These are phyloP conservation scores for Corythornis leucogaster DNA, from an alignment of 2,797 vertebrate genomes.

Conservation along the genomic window DNA sequence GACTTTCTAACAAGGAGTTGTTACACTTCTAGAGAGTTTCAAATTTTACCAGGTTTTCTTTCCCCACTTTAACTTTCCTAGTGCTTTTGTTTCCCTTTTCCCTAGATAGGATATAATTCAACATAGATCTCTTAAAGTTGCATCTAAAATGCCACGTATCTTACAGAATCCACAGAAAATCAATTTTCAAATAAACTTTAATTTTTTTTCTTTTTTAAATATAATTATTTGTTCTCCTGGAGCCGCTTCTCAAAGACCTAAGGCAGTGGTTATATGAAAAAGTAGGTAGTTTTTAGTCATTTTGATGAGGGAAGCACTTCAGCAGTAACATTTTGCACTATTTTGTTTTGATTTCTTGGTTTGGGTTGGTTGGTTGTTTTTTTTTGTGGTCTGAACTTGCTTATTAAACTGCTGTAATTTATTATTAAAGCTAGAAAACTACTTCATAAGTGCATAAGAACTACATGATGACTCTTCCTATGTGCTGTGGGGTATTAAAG, in stretches of 20 bases:
- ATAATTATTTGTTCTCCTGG: background rate
- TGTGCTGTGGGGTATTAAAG: background rate
- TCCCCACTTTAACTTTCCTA: background rate
- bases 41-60: background rate
- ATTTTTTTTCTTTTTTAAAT: background rate
- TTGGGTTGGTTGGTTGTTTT: background rate
- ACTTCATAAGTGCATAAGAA: background rate
- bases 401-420: background rate
- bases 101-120: background rate
- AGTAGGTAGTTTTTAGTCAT: background rate
- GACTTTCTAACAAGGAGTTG: background rate
- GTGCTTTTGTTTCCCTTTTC: background rate
- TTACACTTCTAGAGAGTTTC: background rate
- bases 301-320: background rate
- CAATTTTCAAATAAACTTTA: background rate
- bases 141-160: background rate
- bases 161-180: background rate
- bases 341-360: background rate
- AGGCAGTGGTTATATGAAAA: background rate
- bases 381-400: background rate
- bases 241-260: background rate
- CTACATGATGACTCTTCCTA: background rate
- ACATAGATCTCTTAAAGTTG: background rate
- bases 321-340: background rate
- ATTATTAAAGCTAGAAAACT: background rate